Base-by-base conservation (phyloP, 2,113 vertebrate genomes). In the Setophaga coronata region DNA sequence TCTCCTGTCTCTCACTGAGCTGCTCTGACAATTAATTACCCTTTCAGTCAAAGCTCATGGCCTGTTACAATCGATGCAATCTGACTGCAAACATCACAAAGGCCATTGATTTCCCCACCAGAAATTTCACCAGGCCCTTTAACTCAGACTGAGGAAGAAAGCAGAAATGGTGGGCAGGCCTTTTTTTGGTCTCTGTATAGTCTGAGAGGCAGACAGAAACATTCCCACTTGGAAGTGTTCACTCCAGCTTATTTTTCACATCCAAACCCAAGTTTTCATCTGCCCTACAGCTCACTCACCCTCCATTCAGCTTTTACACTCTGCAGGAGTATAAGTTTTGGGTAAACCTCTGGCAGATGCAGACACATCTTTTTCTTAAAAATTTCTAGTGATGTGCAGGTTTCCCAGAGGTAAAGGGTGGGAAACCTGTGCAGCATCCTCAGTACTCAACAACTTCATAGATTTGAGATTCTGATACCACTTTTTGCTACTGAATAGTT, bases 81-180 rank as follows among this genome's bases (percentile, higher is more conserved):
- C 90, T 95, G 79, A 54, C 82, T 92, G 67, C 74, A 70, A 89
- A 2, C 82, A 90, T 66, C 86, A 81, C 80, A 86, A 11, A 73
- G 26, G 54, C 24, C 79, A 81, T 80, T 60, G 92, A 88, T 85
- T 90, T 90, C n/a, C 60, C 51, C 47, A 86, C 54, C 74, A 94
- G 79, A 31, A 34, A 43, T 57, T 91, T 84, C 61, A 91, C 61
- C 64, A 56, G 51, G 51, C 0, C 2, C 36, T 82, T 62, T 50
- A 56, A 10, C 40, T 42, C 38, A 14, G 61, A 15, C 19, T 38
- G 58, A 53, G 77, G 58, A 87, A 62, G 70, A 82, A 85, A 90
- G 76, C 29, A 53, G 79, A 66, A 87, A 17, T 28, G 15, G 58
- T 48, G 38, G 56, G 16, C 25, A 36, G 9, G n/a, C 38, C 20